A percentile compares a stretch with the other conserved stretches of the same genome.
phyloP scores from a whole-genome alignment of 2,797 vertebrate genomes.

The Sarcophilus harrisii region DNA sequence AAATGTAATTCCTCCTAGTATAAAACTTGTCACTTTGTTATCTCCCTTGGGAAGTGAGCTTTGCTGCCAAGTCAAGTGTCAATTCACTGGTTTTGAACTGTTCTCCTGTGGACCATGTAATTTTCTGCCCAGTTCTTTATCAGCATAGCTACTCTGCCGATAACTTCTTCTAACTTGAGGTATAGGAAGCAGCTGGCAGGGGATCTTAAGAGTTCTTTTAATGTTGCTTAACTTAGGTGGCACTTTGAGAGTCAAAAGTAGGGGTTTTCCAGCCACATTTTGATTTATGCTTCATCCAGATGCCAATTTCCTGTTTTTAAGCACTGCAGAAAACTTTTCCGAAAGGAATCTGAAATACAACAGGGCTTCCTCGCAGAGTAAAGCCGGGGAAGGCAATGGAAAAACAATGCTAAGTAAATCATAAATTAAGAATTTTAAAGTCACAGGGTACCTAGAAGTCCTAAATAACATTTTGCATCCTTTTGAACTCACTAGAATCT shows the following conservation, averaged over 20 bases:
- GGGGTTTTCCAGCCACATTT: conserved; percentile 60
- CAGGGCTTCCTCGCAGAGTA: conserved; percentile 14
- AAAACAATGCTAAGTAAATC: too few relatives aligned
- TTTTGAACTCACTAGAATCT: background rate
- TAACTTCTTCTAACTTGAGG: background rate
- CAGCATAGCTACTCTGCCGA: background rate
- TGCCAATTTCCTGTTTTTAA: conserved; percentile 72
- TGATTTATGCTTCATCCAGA: conserved; percentile 50
- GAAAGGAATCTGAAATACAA: background rate
- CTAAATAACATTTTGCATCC: background rate
- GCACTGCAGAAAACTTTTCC: conserved; percentile 50
- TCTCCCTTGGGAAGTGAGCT: background rate
- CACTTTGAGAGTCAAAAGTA: background rate
- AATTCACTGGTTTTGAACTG: background rate
- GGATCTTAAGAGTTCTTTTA: conserved; percentile 12
- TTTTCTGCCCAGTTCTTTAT: background rate
- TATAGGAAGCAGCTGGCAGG: background rate
- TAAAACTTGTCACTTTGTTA: background rate
- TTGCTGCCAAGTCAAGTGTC: background rate
- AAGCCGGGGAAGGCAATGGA: background rate
- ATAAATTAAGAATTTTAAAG: background rate
- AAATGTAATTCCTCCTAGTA: background rate
- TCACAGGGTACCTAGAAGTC: background rate
- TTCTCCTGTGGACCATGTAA: background rate
- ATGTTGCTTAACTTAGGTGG: background rate